Evolutionary conservation across 2,888 invertebrate genomes (phyloP).

Genomic region (Chymomyza procnemis): DNA sequence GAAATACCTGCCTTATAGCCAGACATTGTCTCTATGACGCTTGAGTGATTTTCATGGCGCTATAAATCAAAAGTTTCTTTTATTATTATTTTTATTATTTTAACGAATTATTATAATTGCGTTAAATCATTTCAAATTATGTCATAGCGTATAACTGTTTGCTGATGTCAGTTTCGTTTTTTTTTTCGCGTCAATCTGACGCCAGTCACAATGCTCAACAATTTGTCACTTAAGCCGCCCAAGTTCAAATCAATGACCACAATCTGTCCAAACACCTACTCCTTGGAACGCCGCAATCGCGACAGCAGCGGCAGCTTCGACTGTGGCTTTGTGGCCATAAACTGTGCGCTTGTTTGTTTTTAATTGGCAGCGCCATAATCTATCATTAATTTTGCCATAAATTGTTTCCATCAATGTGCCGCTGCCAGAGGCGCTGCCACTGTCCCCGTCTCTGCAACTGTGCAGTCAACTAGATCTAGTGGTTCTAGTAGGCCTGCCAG

Average conservation of each 20-base stretch:
- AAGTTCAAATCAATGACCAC: slow-evolving; percentile 33
- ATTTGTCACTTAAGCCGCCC: slow-evolving; percentile 53
- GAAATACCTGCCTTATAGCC: slow-evolving; percentile 39
- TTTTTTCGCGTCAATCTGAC: slow-evolving; percentile 51
- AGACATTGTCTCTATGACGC: slow-evolving; percentile 67
- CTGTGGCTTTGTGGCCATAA: slow-evolving; percentile 40
- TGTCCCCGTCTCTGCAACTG: slow-evolving; percentile 48
- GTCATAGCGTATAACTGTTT: neutral
- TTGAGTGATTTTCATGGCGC: slow-evolving; percentile 58
- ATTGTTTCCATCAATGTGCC: slow-evolving; percentile 64
- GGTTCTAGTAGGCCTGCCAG: neutral
- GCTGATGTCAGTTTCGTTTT: neutral
- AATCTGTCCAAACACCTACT: slow-evolving; percentile 68
- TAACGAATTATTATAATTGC: slow-evolving; percentile 56
- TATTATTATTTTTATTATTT: too few relatives aligned
- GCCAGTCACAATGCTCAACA: slow-evolving; percentile 9
- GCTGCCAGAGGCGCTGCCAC: slow-evolving; percentile 55
- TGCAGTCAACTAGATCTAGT: neutral
- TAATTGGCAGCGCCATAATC: slow-evolving; percentile 72
- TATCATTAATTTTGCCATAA: slow-evolving; percentile 72
- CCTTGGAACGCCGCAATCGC: neutral
- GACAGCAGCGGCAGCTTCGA: neutral
- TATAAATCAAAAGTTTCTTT: slow-evolving; percentile 55
- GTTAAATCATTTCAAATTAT: slow-evolving; percentile 38
- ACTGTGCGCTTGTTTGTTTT: slow-evolving; percentile 70